Evolutionary conservation across 1,140 invertebrate species (phyloP).

Genomic region (Stegodyphus dumicola): DNA sequence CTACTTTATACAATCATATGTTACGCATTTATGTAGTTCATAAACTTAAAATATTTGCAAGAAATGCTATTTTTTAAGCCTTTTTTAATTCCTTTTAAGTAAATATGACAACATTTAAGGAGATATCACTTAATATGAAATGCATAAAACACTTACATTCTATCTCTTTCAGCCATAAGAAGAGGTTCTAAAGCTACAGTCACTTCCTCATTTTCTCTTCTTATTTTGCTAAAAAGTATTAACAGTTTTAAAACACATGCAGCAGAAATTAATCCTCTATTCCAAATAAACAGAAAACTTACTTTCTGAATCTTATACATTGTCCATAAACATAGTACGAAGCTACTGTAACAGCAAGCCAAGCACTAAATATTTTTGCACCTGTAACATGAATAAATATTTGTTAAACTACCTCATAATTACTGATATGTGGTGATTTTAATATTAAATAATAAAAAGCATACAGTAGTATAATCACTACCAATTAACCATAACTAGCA

Average conservation of each 20-base stretch:
- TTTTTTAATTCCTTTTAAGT: neutral
- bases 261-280: neutral
- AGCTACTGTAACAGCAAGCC: conserved; percentile 73
- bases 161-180: conserved; percentile 82
- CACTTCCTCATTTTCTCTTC: conserved; percentile 80
- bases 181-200: conserved; percentile 80
- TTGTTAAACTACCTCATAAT: no score
- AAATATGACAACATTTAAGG: neutral
- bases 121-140: no score
- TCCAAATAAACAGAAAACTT: conserved; percentile 28
- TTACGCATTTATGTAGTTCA: no score
- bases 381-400: conserved; percentile 67
- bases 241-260: conserved; percentile 65
- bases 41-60: no score
- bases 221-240: conserved; percentile 67
- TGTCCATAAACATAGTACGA: conserved; percentile 73
- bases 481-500: no score
- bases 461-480: no score
- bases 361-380: conserved; percentile 73
- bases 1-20: no score
- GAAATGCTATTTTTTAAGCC: no score
- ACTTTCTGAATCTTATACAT: conserved; percentile 47
- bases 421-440: no score
- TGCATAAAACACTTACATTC: conserved; percentile 72
- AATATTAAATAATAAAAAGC: no score